A percentile compares a stretch with the other conserved stretches of the same genome.
Evolutionary conservation across 2,797 vertebrate genomes (phyloP).

Genomic region (Sebastes elongatus): DNA sequence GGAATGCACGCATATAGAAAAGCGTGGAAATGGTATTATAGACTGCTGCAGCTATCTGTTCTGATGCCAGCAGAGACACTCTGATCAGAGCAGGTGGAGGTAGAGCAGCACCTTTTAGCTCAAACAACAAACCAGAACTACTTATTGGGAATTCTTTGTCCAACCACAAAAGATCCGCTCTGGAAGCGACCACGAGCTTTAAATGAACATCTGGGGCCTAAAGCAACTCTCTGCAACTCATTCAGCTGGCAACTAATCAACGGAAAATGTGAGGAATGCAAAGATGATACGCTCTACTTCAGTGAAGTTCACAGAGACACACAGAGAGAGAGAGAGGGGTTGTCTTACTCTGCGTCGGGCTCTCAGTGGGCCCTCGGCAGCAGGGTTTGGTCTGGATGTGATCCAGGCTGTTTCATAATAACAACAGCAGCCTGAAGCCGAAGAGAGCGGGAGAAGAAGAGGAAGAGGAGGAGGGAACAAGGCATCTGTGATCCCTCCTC

Average conservation of each 20-base stretch:
- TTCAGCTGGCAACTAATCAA: background rate
- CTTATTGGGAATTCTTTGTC: background rate
- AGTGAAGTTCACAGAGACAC: slow-evolving; percentile 7
- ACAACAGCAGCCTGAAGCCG: slow-evolving; percentile 19
- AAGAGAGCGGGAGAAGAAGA: background rate
- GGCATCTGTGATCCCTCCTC: background rate
- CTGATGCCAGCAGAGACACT: background rate
- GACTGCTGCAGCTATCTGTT: background rate
- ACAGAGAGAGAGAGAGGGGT: background rate
- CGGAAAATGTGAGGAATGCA: slow-evolving; percentile 46
- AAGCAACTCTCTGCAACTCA: background rate
- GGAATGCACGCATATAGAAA: background rate
- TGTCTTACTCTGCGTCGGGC: slow-evolving; percentile 4
- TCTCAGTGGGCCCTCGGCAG: slow-evolving; percentile 18
- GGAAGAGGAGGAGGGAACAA: background rate
- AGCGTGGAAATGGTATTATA: background rate
- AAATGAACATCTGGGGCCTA: background rate
- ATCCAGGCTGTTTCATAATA: slow-evolving; percentile 61
- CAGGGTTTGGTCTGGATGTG: slow-evolving; percentile 34
- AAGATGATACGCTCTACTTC: background rate
- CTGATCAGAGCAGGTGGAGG: background rate
- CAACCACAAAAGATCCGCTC: background rate
- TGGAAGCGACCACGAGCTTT: background rate
- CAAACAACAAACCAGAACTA: background rate
- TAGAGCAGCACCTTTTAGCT: background rate